Conservation (phyloP, 2,113 vertebrate genomes). For the Lagopus leucura region DNA sequence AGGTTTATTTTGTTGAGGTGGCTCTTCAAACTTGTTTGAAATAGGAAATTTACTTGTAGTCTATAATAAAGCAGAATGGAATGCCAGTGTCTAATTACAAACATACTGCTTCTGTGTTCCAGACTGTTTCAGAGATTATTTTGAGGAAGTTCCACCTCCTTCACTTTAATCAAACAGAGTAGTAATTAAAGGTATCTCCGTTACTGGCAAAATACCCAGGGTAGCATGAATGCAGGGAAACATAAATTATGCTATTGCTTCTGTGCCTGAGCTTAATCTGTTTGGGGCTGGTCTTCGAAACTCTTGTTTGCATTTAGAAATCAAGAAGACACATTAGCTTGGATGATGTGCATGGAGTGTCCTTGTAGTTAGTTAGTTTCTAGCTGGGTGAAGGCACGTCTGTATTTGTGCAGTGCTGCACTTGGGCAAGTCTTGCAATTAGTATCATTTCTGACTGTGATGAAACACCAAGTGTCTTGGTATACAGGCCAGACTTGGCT, state of each 20-base stretch:
- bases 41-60: background rate
- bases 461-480: background rate
- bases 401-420: background rate
- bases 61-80: background rate
- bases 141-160: background rate
- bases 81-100: background rate
- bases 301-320: background rate
- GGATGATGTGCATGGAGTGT: background rate
- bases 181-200: background rate
- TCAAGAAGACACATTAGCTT: background rate
- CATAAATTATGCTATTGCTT: background rate
- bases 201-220: background rate
- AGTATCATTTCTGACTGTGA: background rate
- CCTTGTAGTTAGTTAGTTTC: background rate
- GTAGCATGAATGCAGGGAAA: background rate
- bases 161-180: background rate
- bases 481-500: background rate
- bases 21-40: background rate
- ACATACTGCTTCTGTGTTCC: background rate
- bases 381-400: background rate
- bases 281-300: background rate
- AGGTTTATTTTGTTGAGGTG: background rate
- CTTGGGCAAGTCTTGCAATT: background rate
- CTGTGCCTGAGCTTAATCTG: background rate
- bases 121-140: background rate